Conservation (phyloP, 2,797 vertebrate species). For the Acanthiza pusilla region DNA sequence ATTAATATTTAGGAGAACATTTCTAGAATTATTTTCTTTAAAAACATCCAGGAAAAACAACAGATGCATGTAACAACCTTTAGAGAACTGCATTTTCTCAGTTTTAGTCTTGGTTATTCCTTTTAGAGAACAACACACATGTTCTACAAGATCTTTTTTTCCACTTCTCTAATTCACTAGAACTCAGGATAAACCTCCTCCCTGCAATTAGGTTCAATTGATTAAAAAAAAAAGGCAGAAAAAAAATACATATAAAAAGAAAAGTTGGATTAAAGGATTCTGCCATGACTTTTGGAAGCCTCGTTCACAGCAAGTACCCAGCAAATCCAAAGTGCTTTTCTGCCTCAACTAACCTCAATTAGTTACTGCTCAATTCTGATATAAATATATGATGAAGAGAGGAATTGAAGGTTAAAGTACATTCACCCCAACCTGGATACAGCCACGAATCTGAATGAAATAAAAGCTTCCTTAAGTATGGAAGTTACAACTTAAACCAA, state of each 20-base stretch:
- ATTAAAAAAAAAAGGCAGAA: background rate
- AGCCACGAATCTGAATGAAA: background rate
- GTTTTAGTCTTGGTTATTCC: background rate
- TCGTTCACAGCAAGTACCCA: background rate
- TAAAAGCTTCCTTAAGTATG: background rate
- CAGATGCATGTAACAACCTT: background rate
- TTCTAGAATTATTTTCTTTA: background rate
- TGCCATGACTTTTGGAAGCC: background rate
- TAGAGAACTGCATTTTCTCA: background rate
- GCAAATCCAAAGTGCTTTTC: conserved; percentile 32
- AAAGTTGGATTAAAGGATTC: conserved; percentile 32
- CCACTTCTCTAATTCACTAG: background rate
- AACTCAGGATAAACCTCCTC: conserved; percentile 18
- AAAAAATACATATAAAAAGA: background rate
- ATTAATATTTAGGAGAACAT: background rate
- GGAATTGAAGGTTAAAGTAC: background rate
- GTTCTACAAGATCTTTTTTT: background rate
- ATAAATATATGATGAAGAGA: background rate
- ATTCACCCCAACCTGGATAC: background rate
- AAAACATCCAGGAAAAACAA: background rate
- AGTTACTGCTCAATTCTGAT: background rate
- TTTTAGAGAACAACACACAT: background rate
- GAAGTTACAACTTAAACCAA: background rate
- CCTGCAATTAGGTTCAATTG: conserved; percentile 18
- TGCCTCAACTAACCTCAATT: conserved; percentile 46